Conservation (phyloP, 1,140 invertebrate species). For the Halictus rubicundus region DNA sequence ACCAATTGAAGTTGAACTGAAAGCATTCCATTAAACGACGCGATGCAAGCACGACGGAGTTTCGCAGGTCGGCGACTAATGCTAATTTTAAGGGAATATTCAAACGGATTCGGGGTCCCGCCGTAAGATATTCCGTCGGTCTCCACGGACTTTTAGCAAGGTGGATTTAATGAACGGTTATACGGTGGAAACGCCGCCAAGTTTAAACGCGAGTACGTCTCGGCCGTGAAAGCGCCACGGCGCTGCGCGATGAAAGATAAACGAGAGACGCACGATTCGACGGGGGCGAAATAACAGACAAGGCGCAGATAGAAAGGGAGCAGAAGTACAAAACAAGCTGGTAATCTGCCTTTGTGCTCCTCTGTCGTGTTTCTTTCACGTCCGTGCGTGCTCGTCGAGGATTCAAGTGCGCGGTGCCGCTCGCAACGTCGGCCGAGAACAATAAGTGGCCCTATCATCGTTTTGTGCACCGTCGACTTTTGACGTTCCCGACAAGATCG, state of each 20-base stretch:
- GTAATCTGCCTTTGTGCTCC: conserved; percentile 18
- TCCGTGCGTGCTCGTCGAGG: not conserved
- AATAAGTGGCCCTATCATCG: not conserved
- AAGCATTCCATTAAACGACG: conserved; percentile 19
- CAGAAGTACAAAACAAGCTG: not conserved
- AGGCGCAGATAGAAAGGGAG: not conserved
- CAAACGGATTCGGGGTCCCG: not conserved
- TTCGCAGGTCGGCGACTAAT: not conserved
- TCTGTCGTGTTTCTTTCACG: not conserved
- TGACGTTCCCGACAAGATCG: not conserved
- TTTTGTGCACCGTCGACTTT: not conserved
- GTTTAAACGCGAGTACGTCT: conserved; percentile 27
- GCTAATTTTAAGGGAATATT: conserved; percentile 41
- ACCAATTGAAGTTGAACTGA: conserved; percentile 25
- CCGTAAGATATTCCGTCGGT: conserved; percentile 18
- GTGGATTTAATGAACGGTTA: conserved; percentile 26
- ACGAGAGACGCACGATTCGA: conserved; percentile 6
- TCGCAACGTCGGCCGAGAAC: not conserved
- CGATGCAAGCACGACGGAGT: not conserved
- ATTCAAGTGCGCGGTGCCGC: not conserved
- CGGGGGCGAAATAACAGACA: not conserved
- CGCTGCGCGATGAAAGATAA: conserved; percentile 10
- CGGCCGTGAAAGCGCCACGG: not conserved
- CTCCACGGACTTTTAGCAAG: conserved; percentile 11
- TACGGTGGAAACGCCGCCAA: conserved; percentile 6